phyloP scores from a whole-genome alignment of 2,888 invertebrate species.

The Vesta saturnalis region DNA sequence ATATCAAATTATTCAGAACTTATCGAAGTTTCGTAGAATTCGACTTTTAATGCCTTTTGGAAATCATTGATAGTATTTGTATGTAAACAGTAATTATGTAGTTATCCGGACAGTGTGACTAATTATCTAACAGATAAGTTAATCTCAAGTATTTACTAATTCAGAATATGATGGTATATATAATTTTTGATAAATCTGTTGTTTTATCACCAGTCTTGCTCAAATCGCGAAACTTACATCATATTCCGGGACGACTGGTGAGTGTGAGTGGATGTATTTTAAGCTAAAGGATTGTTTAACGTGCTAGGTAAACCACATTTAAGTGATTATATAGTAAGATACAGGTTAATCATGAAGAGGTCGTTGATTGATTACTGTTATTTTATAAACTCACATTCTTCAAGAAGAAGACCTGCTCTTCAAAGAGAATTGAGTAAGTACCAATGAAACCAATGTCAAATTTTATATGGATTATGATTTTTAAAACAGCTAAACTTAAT shows the following conservation, averaged over 20 bases:
- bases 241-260: too few relatives aligned
- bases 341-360: too few relatives aligned
- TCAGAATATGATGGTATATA: not conserved
- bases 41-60: too few relatives aligned
- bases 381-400: slow-evolving; percentile 63
- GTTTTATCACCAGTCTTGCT: slow-evolving; percentile 7
- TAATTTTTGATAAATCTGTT: not conserved
- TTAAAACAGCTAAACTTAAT: slow-evolving; percentile 63
- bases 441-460: not conserved
- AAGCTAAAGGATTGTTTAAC: too few relatives aligned
- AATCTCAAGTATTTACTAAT: slow-evolving; percentile 9
- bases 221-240: slow-evolving; percentile 12
- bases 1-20: too few relatives aligned
- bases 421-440: slow-evolving; percentile 67
- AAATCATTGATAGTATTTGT: too few relatives aligned
- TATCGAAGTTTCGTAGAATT: too few relatives aligned
- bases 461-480: slow-evolving; percentile 16
- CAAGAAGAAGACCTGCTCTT: slow-evolving; percentile 63
- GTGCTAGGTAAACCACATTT: not conserved
- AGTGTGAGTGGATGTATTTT: too few relatives aligned
- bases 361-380: slow-evolving; percentile 61
- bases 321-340: too few relatives aligned
- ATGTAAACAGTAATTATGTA: too few relatives aligned
- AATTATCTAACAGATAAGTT: too few relatives aligned
- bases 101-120: too few relatives aligned